Conservation (phyloP, 2,888 invertebrate species). For the Ophonus ardosiacus region DNA sequence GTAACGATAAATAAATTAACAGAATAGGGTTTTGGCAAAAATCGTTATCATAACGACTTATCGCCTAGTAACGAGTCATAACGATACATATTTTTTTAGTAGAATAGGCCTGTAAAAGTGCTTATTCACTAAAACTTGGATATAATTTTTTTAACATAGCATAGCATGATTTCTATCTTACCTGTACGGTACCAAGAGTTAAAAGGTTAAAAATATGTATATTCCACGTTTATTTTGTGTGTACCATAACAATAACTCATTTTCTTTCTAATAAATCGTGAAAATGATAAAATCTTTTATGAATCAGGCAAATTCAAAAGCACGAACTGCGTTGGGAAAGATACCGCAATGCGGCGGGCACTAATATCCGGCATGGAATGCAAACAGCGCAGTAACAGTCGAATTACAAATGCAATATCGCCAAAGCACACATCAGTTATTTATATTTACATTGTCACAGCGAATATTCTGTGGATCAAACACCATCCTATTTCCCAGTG, state of each 20-base stretch:
- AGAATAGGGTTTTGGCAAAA: no score
- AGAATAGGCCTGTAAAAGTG: no score
- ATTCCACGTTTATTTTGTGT: background rate
- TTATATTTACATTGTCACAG: constrained; percentile 10
- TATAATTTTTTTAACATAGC: no score
- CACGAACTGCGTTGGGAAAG: background rate
- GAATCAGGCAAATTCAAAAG: background rate
- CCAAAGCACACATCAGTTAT: background rate
- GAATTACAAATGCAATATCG: background rate
- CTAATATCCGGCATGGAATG: background rate
- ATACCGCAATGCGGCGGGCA: background rate
- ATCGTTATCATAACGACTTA: no score
- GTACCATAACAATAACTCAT: background rate
- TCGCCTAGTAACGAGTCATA: no score
- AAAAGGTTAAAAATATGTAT: background rate
- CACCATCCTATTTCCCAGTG: background rate
- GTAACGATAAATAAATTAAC: no score
- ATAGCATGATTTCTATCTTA: no score
- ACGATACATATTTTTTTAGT: no score
- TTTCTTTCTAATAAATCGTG: background rate
- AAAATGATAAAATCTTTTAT: background rate
- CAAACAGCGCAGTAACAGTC: background rate
- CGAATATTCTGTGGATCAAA: background rate
- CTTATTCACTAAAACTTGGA: no score
- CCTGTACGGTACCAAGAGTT: background rate